Evolutionary conservation across 1,140 invertebrate species (phyloP), one percentile per base, ranked within the genome.

Genomic region (Anthonomus grandis): DNA sequence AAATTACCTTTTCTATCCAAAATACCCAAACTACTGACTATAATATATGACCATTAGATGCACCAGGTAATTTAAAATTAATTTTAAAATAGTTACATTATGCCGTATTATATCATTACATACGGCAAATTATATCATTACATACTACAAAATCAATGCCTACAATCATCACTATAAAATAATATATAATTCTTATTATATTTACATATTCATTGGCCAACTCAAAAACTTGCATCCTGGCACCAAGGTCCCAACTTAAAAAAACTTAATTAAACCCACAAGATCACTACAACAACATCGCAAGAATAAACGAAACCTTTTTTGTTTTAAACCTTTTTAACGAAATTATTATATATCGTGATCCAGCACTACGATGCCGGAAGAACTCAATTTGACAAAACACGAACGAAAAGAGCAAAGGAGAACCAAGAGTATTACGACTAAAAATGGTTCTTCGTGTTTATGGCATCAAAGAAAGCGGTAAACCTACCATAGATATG

Each of bases 211-310:
- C 69, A 39, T 60, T 59, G 10, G 61, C 60, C 15, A 70, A 50
- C 13, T 70, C 69, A 21, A 70, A 62, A 45, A 64, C 64, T 54
- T 68, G 67, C 69, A 70, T 70, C 48, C 59, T 64, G 46, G 17
- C 39, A 44, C 46, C 22, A n/a, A n/a, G n/a, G 17, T 25, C 24
- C 15, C 18, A 22, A 49, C 13, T 41, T 3, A n/a, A 46, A 56
- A 25, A 31, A 46, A 47, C 5, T 10, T 17, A 48, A 17, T 48
- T 48, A 8, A 27, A 13, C 19, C 22, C 9, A 46, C 23, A 15
- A 23, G 15, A 13, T 21, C 19, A n/a, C 19, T 46, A 27, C 21
- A 27, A 17, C 27, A 31, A 47, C 22, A 27, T 31, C 18, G 23
- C 13, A 19, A n/a, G n/a, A 19, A 6, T 34, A 12, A 41, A 13